Conservation (phyloP, 2,888 invertebrate genomes). For the Plagodis pulveraria region DNA sequence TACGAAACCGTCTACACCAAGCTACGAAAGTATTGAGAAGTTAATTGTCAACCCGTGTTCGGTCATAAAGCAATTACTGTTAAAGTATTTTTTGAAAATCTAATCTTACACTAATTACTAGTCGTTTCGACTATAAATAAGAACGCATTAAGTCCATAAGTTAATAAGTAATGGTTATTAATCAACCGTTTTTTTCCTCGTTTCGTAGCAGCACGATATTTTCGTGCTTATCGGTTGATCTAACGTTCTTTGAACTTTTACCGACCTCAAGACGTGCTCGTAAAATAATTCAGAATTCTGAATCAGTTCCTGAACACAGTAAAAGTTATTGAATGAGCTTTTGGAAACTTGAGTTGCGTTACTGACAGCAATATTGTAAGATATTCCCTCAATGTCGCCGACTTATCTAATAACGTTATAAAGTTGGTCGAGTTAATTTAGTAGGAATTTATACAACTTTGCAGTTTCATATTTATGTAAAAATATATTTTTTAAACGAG, state of each 20-base stretch:
- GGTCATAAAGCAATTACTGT: slow-evolving; percentile 14
- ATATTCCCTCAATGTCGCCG: slow-evolving; percentile 29
- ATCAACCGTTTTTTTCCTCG: slow-evolving; percentile 34
- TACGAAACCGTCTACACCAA: slow-evolving; percentile 6
- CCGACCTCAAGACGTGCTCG: slow-evolving; percentile 30
- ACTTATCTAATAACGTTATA: slow-evolving; percentile 3
- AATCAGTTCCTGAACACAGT: slow-evolving; percentile 45
- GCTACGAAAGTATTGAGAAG: slow-evolving; percentile 9
- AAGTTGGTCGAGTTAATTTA: background rate
- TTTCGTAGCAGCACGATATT: slow-evolving; percentile 44
- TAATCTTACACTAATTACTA: slow-evolving; percentile 25
- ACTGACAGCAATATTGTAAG: slow-evolving; percentile 28
- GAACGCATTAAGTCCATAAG: slow-evolving; percentile 16
- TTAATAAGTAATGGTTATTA: slow-evolving; percentile 32
- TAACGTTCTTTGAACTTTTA: slow-evolving; percentile 66
- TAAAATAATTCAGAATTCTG: slow-evolving; percentile 48
- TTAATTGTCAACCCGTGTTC: slow-evolving; percentile 10
- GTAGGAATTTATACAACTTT: background rate
- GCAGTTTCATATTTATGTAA: too few species aligned
- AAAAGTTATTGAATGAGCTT: slow-evolving; percentile 34
- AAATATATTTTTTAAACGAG: too few species aligned
- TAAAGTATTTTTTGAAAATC: slow-evolving; percentile 16
- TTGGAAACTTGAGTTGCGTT: slow-evolving; percentile 18
- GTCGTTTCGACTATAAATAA: slow-evolving; percentile 20
- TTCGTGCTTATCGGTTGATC: slow-evolving; percentile 65